Base-by-base conservation (phyloP, 1,140 invertebrate genomes). In the Oncopodura yosiiana region DNA sequence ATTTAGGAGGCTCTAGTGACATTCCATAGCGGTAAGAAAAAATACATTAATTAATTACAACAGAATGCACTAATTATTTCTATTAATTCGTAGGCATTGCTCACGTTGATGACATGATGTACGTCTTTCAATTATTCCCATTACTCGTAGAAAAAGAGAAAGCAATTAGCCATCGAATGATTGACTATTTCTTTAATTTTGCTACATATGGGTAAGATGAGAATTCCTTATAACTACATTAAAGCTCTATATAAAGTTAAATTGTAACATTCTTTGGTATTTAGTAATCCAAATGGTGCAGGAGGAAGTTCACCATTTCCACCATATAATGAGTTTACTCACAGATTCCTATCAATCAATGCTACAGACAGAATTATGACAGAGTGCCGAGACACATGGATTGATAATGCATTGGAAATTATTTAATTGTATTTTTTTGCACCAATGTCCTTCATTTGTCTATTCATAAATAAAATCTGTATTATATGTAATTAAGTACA, bases 81-180 rank as follows among this genome's bases (percentile, higher is more conserved):
- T n/a, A n/a, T n/a, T n/a, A n/a, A n/a, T 19, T 23, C 3, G 18
- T 24, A 6, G 43, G 46, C 5, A 32, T 52, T 8, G 23, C 49
- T n/a, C 49, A 52, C 21, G 30, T 38, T 29, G 49, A 52, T 30
- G 49, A 52, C 24, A 16, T 52, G 24, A 52, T 52, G 23, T 52
- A 52, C 24, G 11, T 37, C 8, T 52, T 52, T 21, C 49, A 52
- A 42, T 3, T 42, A 9, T 52, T 52, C 24, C 49, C 49, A 16
- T 42, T 52, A 38, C 9, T 52, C 2, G 8, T 29, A 2, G 23
- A 24, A n/a, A 29, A 21, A 8, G 49, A 52, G 6, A n/a, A 23
- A 29, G 27, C 16, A 27, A 38, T 52, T 1, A 29, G 19, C 24
- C 26, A 43, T 12, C 14, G 49, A 23, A 30, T 27, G 2, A 24